Conservation (phyloP, 2,797 vertebrate species). For the Pantherophis vulpinus region DNA sequence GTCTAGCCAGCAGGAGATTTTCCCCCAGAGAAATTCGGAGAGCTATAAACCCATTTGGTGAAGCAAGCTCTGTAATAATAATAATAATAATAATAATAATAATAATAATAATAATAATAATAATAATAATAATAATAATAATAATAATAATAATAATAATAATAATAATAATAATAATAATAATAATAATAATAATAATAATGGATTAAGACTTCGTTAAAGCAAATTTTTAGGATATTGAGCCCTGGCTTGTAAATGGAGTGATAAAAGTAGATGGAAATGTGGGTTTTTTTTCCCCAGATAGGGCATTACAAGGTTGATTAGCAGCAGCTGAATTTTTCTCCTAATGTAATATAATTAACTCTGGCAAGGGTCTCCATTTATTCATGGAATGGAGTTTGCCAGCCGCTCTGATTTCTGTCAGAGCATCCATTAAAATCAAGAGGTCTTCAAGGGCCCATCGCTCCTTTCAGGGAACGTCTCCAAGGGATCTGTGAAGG, state of each 20-base stretch:
- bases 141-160: slow-evolving; percentile 47
- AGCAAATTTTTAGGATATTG: slow-evolving; percentile 60
- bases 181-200: slow-evolving; percentile 34
- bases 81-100: slow-evolving; percentile 48
- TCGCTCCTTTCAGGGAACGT: background rate
- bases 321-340: slow-evolving; percentile 63
- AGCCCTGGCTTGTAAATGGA: slow-evolving; percentile 63
- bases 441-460: background rate
- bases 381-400: slow-evolving; percentile 18
- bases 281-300: slow-evolving; percentile 26
- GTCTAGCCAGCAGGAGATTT: slow-evolving; percentile 68
- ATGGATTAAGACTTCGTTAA: slow-evolving; percentile 57
- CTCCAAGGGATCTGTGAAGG: background rate
- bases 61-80: slow-evolving; percentile 33
- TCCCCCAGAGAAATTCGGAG: slow-evolving; percentile 58
- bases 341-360: slow-evolving; percentile 60
- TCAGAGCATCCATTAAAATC: background rate
- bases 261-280: slow-evolving; percentile 58
- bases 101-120: slow-evolving; percentile 52
- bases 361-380: slow-evolving; percentile 59
- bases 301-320: background rate
- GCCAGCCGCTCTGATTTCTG: background rate
- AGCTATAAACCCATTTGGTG: slow-evolving; percentile 65
- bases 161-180: slow-evolving; percentile 47
- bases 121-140: too few species aligned